Base-by-base conservation (phyloP, 2,797 vertebrate genomes). In the Mormyrus hasselquistii region DNA sequence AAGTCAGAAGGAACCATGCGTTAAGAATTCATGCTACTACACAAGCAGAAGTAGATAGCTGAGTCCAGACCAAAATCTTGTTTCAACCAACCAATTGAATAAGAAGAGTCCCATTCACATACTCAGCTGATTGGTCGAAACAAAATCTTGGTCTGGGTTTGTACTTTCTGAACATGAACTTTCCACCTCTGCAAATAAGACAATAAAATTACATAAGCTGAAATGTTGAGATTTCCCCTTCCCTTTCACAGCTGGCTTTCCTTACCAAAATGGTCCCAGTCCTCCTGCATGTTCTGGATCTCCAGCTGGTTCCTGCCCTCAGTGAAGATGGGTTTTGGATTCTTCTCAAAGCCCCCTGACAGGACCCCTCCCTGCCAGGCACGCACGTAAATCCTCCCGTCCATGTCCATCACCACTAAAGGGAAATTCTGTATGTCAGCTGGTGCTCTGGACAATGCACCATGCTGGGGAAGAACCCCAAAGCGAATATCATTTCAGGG, bases 251-350 rank as follows among this genome's bases (percentile, higher is more conserved):
- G 44, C 38, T 8, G 29, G 5, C 8, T 19, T 62, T 16, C 19
- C 90, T 88, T 94, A 99, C 98, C 98, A 87, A 98, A 99, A 92
- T 99, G 98, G 95, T 99, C 98, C 98, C 98, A 99, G 92, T 99
- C 98, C 91, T 99, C 98, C 89, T 98, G 98, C 93, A 99, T 96
- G 94, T 96, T 98, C 90, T 99, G 98, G 91, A 99, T 97, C 94
- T 99, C 98, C 93, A 98, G 95, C 94, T 99, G 98, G 93, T 98
- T 99, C 90, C 97, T 96, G 8, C 98, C 98, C 92, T 99, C 98
- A 0, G 98, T 99, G 92, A 99, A 99, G 93, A 99, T 98, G 59
- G 98, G 99, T 91, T 98, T 99, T 2, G 99, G 99, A 93, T 99
- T 99, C 94, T 99, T 99, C 94, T 99, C 99, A 90, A 99, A 99